These are phyloP conservation scores for Phaethon lepturus DNA, from an alignment of 2,113 vertebrate genomes.

Conservation along the genomic window DNA sequence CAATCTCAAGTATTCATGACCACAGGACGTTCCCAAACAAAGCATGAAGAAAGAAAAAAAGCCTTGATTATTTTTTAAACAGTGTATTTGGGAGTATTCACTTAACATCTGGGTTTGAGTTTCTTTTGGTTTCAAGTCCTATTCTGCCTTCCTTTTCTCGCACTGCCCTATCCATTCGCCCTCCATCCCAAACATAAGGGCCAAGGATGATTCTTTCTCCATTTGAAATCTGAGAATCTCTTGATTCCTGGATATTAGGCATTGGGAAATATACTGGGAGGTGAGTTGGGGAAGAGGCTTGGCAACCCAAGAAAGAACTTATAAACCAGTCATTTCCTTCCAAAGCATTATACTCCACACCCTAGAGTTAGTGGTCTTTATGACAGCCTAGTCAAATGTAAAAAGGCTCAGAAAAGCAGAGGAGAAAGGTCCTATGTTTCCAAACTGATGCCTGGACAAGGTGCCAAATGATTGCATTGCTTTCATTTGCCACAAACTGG, in stretches of 20 bases:
- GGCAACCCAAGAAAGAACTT: neutral
- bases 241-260: neutral
- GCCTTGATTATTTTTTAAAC: neutral
- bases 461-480: constrained; percentile 33
- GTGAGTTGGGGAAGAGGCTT: neutral
- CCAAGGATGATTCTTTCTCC: neutral
- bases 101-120: neutral
- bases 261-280: neutral
- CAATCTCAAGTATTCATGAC: neutral
- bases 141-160: neutral
- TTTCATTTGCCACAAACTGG: constrained; percentile 48
- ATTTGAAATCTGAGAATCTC: neutral
- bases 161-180: neutral
- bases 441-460: neutral
- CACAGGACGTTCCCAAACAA: neutral
- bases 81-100: neutral
- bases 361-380: neutral
- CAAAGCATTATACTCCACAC: neutral
- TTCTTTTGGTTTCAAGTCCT: neutral
- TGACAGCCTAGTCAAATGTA: neutral
- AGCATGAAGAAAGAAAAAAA: neutral
- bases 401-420: neutral
- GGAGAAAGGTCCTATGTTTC: neutral
- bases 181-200: neutral
- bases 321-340: neutral